Conservation (phyloP, 2,888 invertebrate genomes). For the Campopleginae sp. region DNA sequence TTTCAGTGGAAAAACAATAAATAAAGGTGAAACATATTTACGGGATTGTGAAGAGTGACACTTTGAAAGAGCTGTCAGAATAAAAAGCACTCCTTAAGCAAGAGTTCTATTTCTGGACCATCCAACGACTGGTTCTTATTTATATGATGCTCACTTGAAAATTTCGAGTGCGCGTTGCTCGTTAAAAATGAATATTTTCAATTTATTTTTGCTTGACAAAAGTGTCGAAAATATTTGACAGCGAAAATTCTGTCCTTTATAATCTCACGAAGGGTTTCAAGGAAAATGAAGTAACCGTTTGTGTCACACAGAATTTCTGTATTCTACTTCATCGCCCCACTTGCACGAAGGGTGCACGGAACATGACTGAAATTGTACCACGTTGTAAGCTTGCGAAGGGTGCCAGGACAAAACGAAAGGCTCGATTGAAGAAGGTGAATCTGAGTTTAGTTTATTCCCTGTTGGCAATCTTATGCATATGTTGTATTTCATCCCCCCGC, state of each 20-base stretch:
- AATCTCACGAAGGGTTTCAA: not conserved
- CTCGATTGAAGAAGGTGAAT: constrained; percentile 45
- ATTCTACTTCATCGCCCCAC: constrained; percentile 61
- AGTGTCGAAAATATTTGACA: not conserved
- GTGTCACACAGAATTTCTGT: not conserved
- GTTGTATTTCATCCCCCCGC: constrained; percentile 57
- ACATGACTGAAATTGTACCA: constrained; percentile 12
- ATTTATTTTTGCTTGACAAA: not conserved
- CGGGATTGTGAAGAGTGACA: constrained; percentile 14
- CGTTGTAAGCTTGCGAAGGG: constrained; percentile 31
- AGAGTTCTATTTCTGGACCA: not conserved
- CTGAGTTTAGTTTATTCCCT: constrained; percentile 24
- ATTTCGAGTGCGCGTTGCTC: not conserved
- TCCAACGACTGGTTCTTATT: not conserved
- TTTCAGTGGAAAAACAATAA: constrained; percentile 16
- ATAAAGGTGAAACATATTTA: constrained; percentile 6
- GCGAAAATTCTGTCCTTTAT: not conserved
- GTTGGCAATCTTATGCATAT: constrained; percentile 36
- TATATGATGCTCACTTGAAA: not conserved
- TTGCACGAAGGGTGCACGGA: constrained; percentile 33
- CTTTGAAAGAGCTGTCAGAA: not conserved
- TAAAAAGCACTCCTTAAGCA: not conserved
- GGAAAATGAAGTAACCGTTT: not conserved
- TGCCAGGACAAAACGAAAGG: constrained; percentile 50
- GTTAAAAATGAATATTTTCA: not conserved